phyloP scores from a whole-genome alignment of 2,888 invertebrate genomes.

The Cataglyphis altisquamis region DNA sequence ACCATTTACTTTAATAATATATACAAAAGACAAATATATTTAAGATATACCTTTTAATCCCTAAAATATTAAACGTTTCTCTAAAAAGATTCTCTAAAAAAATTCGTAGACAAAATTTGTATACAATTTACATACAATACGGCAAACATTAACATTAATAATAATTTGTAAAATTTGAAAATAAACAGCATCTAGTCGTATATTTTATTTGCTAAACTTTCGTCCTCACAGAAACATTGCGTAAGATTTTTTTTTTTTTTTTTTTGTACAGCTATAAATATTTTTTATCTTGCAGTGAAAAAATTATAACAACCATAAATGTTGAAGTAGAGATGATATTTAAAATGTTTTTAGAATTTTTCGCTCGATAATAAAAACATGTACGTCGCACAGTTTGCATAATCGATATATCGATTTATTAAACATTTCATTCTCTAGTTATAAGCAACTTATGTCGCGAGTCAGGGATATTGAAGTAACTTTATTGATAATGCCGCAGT shows the following conservation, averaged over 20 bases:
- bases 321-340: too few species aligned
- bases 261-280: too few species aligned
- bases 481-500: slow-evolving; percentile 44
- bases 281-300: too few species aligned
- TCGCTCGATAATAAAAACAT: neutral
- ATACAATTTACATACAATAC: neutral
- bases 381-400: neutral
- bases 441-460: neutral
- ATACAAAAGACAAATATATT: neutral
- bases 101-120: too few species aligned
- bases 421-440: slow-evolving; percentile 8
- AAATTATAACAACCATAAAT: too few species aligned
- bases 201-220: too few species aligned
- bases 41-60: neutral
- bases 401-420: neutral
- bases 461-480: slow-evolving; percentile 12
- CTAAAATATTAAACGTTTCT: neutral
- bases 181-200: too few species aligned
- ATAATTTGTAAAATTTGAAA: too few species aligned
- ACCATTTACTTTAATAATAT: neutral
- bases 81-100: neutral
- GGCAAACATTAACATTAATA: too few species aligned
- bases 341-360: neutral
- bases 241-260: too few species aligned
- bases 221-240: too few species aligned